Base-by-base conservation (phyloP, 2,113 vertebrate genomes). In the Nerophis lumbriciformis region DNA sequence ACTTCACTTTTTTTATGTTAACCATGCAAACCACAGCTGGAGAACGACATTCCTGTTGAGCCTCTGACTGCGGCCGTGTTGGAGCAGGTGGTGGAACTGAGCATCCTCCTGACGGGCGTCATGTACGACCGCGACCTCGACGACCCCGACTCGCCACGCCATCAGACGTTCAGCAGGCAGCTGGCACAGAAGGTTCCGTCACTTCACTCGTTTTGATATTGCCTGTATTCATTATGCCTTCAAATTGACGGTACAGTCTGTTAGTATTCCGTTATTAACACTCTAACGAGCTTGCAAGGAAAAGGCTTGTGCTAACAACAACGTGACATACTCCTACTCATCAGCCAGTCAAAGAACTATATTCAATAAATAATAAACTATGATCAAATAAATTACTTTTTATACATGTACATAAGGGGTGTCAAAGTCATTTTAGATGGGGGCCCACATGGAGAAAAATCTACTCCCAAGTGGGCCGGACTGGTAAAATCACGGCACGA, bases 11-110 rank as follows among this genome's bases (percentile, higher is more conserved):
- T 67, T 4, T 45, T 9, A 2, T 15, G 4, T 8, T 54, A 51
- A 3, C 47, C n/a, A 0, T 66, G 12, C 7, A 13, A 28, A 44
- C n/a, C 59, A 11, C 75, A 98, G 95, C 81, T 92, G 75, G 91
- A 88, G 79, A 96, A 95, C 55, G 93, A 96, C 78, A 94, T 96
- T 66, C 51, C 79, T 0, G 0, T 88, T 59, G 84, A 88, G 70
- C 81, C 87, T 39, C 59, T 82, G 6, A 38, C 53, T 6, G 81
- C 61, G 39, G 64, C 85, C 21, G 69, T 71, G 16, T 61, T 84
- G 61, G 93, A 94, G 68, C 92, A 94, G 78, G 85, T 92, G 83
- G 88, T 97, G 66, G 91, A 96, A 71, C 90, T 96, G 75, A 93
- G 89, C 62, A 85, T 94, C 71, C 66, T 91, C 60, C 84, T 99